Base-by-base conservation (phyloP, 2,797 vertebrate genomes). In the Podarcis siculus region DNA sequence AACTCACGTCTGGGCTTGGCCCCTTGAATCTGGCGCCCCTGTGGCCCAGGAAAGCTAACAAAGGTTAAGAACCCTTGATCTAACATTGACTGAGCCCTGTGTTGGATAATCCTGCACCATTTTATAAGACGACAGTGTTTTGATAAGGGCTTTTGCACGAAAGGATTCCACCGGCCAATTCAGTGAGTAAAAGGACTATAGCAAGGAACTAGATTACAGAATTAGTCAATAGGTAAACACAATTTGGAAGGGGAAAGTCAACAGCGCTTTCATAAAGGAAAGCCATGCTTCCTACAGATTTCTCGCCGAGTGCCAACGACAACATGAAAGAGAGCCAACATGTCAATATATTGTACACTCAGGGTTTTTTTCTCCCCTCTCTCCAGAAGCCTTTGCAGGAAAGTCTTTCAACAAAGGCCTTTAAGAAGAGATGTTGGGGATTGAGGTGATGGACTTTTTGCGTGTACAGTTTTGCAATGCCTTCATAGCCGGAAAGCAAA, bases 211-310 rank as follows among this genome's bases (percentile, higher is more conserved):
- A 83, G 83, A 75, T 81, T 85, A 81, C 79, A 67, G 83, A 76
- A 89, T 89, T 89, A 89, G 83, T 89, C 88, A 82, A 82, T 85
- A 89, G 27, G 71, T 89, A 89, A 89, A 86, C 88, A 89, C 67
- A 61, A 66, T 81, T 89, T 85, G 83, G 78, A 80, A 64, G 32
- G 64, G 32, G 78, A 89, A 85, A 89, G 86, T 86, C 83, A 85
- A 89, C 83, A 58, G n/a, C 35, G 55, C 78, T 89, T 89, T 89
- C 72, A 89, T 86, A 81, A 89, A 85, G 37, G 71, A 75, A 80
- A 81, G 4, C 37, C 27, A 9, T 39, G 78, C 83, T 89, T 89
- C 83, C 88, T 81, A 81, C 75, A 86, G 42, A 55, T 89, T 85
- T 85, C 71, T 37, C 19, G 32, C 32, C 49, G 58, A 76, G 69